phyloP scores from a whole-genome alignment of 2,113 vertebrate species.

The Dasypus novemcinctus region DNA sequence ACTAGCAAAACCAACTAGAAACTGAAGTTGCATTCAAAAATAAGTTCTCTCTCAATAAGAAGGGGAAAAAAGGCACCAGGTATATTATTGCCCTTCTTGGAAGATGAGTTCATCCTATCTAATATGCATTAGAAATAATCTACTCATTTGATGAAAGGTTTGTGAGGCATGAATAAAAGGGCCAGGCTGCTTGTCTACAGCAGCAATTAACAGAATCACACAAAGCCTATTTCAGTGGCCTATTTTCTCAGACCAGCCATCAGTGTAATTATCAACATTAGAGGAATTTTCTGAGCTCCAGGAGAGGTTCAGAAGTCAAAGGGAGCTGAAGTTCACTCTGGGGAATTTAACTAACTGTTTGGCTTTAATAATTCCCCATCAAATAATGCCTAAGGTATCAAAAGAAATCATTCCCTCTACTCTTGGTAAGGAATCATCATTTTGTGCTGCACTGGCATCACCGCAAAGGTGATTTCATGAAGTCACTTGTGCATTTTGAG shows the following conservation, averaged over 20 bases:
- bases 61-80: neutral
- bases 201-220: slow-evolving; percentile 77
- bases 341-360: slow-evolving; percentile 63
- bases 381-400: slow-evolving; percentile 33
- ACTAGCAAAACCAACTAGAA: slow-evolving; percentile 55
- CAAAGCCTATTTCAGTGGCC: slow-evolving; percentile 62
- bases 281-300: slow-evolving; percentile 58
- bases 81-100: slow-evolving; percentile 64
- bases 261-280: slow-evolving; percentile 76
- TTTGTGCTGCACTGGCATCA: neutral
- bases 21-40: slow-evolving; percentile 61
- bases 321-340: slow-evolving; percentile 56
- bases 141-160: slow-evolving; percentile 77
- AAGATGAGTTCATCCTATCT: slow-evolving; percentile 72
- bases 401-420: slow-evolving; percentile 9
- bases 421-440: neutral
- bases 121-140: slow-evolving; percentile 73
- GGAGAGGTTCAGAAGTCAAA: slow-evolving; percentile 70
- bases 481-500: neutral
- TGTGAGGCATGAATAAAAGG: slow-evolving; percentile 72
- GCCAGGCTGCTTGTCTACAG: slow-evolving; percentile 72
- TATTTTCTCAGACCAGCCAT: slow-evolving; percentile 74
- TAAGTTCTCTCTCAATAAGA: slow-evolving; percentile 15
- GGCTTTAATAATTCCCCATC: slow-evolving; percentile 70
- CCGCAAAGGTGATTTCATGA: neutral